Conservation (phyloP, 2,113 vertebrate genomes). For the Diphyllodes magnificus region DNA sequence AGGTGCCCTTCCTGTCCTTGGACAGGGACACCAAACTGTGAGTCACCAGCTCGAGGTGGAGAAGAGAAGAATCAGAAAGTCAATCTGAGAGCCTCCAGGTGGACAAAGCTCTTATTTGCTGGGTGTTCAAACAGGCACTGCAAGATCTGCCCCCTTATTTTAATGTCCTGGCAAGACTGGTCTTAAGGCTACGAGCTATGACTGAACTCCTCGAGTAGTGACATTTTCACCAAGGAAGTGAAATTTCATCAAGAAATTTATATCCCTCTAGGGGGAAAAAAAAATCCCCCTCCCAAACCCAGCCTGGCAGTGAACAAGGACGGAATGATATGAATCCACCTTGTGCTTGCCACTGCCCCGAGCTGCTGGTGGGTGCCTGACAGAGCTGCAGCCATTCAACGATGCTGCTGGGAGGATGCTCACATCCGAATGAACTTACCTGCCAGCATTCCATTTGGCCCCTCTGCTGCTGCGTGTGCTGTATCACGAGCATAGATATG, state of each 20-base stretch:
- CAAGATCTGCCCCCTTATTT: neutral
- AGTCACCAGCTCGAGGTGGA: neutral
- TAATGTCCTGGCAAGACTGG: neutral
- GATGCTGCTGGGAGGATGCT: neutral
- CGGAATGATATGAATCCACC: fast-evolving
- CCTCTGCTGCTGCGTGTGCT: neutral
- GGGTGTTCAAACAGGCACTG: neutral
- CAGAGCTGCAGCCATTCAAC: neutral
- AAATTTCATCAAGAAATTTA: neutral
- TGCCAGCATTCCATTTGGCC: neutral
- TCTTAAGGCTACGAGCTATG: neutral
- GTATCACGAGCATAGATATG: neutral
- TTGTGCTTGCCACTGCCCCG: neutral
- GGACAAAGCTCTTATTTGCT: neutral
- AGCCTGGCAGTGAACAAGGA: neutral
- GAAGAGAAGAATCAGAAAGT: neutral
- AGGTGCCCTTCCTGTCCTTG: neutral
- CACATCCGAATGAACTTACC: neutral
- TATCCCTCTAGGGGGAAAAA: neutral
- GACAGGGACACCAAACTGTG: neutral
- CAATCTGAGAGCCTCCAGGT: neutral
- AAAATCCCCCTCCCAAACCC: neutral
- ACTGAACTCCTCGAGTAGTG: neutral
- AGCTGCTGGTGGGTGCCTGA: neutral
- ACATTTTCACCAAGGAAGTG: neutral